Evolutionary conservation across 1,140 invertebrate genomes (phyloP).

Genomic region (Hypothenemus hampei): DNA sequence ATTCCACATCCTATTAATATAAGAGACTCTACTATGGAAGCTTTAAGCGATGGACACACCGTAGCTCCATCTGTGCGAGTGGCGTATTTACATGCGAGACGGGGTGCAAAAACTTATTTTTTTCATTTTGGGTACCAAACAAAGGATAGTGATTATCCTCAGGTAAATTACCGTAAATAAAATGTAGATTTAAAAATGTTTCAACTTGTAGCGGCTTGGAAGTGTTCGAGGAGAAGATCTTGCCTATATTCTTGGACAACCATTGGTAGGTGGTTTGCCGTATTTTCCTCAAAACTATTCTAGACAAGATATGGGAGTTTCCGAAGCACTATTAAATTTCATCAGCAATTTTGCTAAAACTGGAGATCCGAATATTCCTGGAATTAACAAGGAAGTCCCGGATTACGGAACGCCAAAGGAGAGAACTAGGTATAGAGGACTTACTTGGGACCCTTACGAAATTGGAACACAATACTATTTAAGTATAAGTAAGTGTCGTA

Average conservation of each 20-base stretch:
- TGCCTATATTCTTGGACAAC: slow-evolving; percentile 80
- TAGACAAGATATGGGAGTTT: slow-evolving; percentile 66
- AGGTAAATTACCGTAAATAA: slow-evolving; percentile 49
- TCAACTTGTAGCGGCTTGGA: slow-evolving; percentile 57
- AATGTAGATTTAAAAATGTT: not conserved
- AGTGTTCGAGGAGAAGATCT: slow-evolving; percentile 82
- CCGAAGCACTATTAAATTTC: slow-evolving; percentile 69
- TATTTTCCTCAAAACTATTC: slow-evolving; percentile 68
- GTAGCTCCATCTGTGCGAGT: slow-evolving; percentile 66
- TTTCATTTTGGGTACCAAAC: slow-evolving; percentile 80
- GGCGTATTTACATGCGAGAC: slow-evolving; percentile 63
- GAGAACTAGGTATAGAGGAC: slow-evolving; percentile 54
- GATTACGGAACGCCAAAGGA: slow-evolving; percentile 56
- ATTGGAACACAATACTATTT: slow-evolving; percentile 70
- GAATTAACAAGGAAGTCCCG: slow-evolving; percentile 45
- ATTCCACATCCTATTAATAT: slow-evolving; percentile 79
- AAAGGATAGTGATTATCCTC: slow-evolving; percentile 66
- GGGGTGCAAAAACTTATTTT: slow-evolving; percentile 67
- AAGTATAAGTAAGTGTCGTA: slow-evolving; percentile 58
- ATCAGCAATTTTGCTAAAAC: slow-evolving; percentile 71
- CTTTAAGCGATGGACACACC: slow-evolving; percentile 78
- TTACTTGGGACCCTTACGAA: slow-evolving; percentile 69
- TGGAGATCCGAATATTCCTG: slow-evolving; percentile 64
- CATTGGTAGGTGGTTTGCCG: slow-evolving; percentile 64
- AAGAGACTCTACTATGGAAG: slow-evolving; percentile 80